Evolutionary conservation across 1,140 invertebrate genomes (phyloP), one percentile per base, ranked within the genome.

Genomic region (Macrostomum lignano): DNA sequence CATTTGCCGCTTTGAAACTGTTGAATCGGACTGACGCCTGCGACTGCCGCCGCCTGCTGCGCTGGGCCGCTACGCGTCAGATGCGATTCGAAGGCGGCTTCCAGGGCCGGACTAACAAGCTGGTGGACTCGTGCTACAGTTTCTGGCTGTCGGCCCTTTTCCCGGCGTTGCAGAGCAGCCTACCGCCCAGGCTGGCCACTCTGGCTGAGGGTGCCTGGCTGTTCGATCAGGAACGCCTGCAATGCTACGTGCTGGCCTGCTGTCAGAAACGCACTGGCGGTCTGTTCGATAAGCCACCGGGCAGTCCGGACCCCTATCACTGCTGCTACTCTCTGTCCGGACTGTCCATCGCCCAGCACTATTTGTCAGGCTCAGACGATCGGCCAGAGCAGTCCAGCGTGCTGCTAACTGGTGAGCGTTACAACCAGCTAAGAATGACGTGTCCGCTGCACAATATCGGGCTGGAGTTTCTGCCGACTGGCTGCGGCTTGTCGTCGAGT

Each of bases 41-140:
- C 57, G 67, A 88, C 61, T 53, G 73, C 23, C 65, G 72, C 47
- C 59, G 69, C 9, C 55, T 91, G 15, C 48, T 86, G 49, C 65
- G 73, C 40, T 86, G 77, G 78, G 64, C 69, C 39, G 70, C 70
- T n/a, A 74, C 74, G 42, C 65, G 71, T 37, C 79, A 88, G 58
- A 82, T 82, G 74, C 60, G 62, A 39, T 63, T 73, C 38, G 81
- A 86, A 58, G 81, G 79, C 11, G 79, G 79, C 14, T 88, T 88
- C 47, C 74, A 64, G 40, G 62, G 60, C 6, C 63, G 88, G 45
- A 91, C 88, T 3, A 94, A 94, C 56, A 98, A 98, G 63, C 57
- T 94, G 33, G 86, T 96, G 1, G 88, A 98, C 64, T 74, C 74
- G 5, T 98, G 88, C 59, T 98, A 98, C 53, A 86, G 79, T 2